Evolutionary conservation across 2,113 vertebrate genomes (phyloP), one percentile per base, ranked within the genome.

Genomic region (Oreotrochilus melanogaster): DNA sequence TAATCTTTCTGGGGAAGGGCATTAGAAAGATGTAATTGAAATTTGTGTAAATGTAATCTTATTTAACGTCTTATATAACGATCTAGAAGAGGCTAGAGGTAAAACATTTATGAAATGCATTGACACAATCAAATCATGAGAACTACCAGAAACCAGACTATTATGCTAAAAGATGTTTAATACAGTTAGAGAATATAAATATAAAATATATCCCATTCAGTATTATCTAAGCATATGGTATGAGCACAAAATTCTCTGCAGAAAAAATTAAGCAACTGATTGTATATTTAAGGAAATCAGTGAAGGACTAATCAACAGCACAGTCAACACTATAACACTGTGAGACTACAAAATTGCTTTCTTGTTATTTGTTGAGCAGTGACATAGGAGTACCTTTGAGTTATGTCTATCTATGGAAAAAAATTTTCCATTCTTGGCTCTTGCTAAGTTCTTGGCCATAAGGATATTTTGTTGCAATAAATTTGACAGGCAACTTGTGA

Each of bases 351-450:
- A 76, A 92, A 65, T 53, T 4, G 13, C 24, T 47, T 70, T 78
- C 5, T 33, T 89, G 31, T 9, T 58, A 27, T 15, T 78, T 84
- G 17, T 54, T 71, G 25, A 75, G 64, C 7, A 43, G n/a, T 74
- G 31, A 51, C 30, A 12, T 11, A 27, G 6, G 60, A 43, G 27
- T 57, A 31, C 4, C 50, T 42, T 83, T 86, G 45, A 57, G 13
- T 48, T 60, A 54, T 71, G 30, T 54, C 25, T 53, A 3, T 35
- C 22, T 30, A 5, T 3, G 4, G 30, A 79, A 82, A 78, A 37
- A 42, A 15, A 6, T 1, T 0, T 0, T 57, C 24, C 6, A 5
- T 61, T 82, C 61, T 81, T 56, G 13, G 11, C 3, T 66, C 3
- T 74, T 73, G 25, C 5, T 37, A 24, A 33, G 8, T 70, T 71